Evolutionary conservation across 1,140 invertebrate species (phyloP).

Genomic region (Zaprionus inermis): DNA sequence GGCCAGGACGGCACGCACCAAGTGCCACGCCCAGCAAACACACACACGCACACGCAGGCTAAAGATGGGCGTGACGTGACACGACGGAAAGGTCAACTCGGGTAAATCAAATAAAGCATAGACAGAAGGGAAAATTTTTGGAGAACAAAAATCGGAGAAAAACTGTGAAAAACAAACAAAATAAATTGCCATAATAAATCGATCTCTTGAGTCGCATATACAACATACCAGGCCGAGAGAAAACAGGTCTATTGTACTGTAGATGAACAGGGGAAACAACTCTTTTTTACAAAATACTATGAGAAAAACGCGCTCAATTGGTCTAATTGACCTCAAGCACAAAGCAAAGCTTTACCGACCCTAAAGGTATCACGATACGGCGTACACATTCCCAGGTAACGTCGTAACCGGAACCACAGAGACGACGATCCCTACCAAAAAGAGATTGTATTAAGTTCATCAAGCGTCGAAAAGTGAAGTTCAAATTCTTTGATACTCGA

Average conservation of each 20-base stretch:
- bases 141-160: constrained; percentile 1
- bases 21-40: constrained; percentile 40
- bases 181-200: constrained; percentile 9
- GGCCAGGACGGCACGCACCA: constrained; percentile 28
- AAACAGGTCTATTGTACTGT: background rate
- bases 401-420: constrained; percentile 1
- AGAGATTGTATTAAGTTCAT: constrained; percentile 3
- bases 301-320: background rate
- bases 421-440: background rate
- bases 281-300: background rate
- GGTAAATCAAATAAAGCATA: background rate
- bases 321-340: background rate
- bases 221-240: background rate
- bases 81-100: constrained; percentile 7
- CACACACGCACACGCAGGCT: constrained; percentile 23
- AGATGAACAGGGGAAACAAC: background rate
- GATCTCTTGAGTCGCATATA: background rate
- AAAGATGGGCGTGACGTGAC: constrained; percentile 24
- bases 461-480: background rate
- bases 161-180: constrained; percentile 5
- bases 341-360: background rate
- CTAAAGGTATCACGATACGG: background rate
- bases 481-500: constrained; percentile 6
- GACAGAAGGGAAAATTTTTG: background rate
- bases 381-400: background rate